Percentiles rank a stretch among this genome's conserved stretches.
Conservation (phyloP, 1,140 invertebrate species). For the Phocides pigmalion region DNA sequence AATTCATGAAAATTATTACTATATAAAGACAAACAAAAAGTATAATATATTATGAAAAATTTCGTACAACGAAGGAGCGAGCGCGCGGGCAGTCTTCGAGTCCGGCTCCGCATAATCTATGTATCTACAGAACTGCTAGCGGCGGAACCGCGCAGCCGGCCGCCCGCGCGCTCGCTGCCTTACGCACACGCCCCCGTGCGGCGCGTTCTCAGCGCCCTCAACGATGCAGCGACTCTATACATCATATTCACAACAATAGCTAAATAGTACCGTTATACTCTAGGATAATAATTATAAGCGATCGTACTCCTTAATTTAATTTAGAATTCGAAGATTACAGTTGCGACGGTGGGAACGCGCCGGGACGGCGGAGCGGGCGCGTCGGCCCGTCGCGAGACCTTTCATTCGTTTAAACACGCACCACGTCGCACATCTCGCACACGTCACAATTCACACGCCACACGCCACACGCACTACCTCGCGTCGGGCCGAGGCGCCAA, state of each 20-base stretch:
- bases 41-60: conserved; percentile 83
- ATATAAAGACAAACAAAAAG: conserved; percentile 81
- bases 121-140: conserved; percentile 52
- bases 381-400: conserved; percentile 41
- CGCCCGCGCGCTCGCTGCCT: conserved; percentile 35
- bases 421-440: conserved; percentile 23
- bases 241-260: conserved; percentile 67
- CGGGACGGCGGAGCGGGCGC: conserved; percentile 36
- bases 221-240: conserved; percentile 39
- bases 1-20: conserved; percentile 76
- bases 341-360: conserved; percentile 51
- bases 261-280: conserved; percentile 69
- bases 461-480: conserved; percentile 29
- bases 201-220: conserved; percentile 33
- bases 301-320: conserved; percentile 68
- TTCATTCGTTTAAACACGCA: conserved; percentile 29
- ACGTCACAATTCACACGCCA: conserved; percentile 21
- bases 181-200: conserved; percentile 37
- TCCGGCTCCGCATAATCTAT: conserved; percentile 47
- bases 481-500: conserved; percentile 38
- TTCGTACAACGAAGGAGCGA: conserved; percentile 69
- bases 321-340: conserved; percentile 72
- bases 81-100: conserved; percentile 53
- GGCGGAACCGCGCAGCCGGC: conserved; percentile 33
- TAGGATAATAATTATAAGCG: conserved; percentile 75